phyloP scores from a whole-genome alignment of 2,888 invertebrate species.

The Drosophila sordidapex region DNA sequence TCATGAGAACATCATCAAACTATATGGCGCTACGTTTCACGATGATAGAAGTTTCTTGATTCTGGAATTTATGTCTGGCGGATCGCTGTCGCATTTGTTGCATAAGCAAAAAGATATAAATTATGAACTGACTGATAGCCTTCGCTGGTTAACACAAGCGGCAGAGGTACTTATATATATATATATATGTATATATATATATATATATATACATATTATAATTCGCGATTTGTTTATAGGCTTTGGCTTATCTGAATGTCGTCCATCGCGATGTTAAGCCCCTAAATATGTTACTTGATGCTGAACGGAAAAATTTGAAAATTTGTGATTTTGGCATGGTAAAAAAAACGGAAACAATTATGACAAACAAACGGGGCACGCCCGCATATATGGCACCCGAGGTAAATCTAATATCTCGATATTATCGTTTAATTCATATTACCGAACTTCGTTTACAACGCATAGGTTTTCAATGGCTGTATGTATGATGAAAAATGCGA shows the following conservation, averaged over 20 bases:
- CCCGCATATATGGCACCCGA: background rate
- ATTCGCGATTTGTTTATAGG: background rate
- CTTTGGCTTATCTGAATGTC: background rate
- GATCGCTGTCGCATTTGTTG: too few relatives aligned
- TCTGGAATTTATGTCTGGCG: too few relatives aligned
- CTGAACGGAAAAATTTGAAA: background rate
- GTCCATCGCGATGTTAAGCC: background rate
- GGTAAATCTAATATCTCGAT: background rate
- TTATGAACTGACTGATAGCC: too few relatives aligned
- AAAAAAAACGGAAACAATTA: background rate
- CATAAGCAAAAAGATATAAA: too few relatives aligned
- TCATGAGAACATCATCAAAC: too few relatives aligned
- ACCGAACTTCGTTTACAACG: background rate
- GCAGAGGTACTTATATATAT: too few relatives aligned
- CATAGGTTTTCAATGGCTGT: background rate
- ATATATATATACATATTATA: too few relatives aligned
- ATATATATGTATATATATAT: too few relatives aligned
- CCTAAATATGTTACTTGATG: background rate
- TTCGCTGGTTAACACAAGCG: too few relatives aligned
- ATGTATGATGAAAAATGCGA: background rate
- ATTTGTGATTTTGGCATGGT: background rate
- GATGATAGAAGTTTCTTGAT: too few relatives aligned
- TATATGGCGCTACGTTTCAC: too few relatives aligned
- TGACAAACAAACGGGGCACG: background rate
- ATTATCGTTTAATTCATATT: background rate